These are phyloP conservation scores for Salminus brasiliensis DNA, from an alignment of 2,113 vertebrate species.

Conservation along the genomic window DNA sequence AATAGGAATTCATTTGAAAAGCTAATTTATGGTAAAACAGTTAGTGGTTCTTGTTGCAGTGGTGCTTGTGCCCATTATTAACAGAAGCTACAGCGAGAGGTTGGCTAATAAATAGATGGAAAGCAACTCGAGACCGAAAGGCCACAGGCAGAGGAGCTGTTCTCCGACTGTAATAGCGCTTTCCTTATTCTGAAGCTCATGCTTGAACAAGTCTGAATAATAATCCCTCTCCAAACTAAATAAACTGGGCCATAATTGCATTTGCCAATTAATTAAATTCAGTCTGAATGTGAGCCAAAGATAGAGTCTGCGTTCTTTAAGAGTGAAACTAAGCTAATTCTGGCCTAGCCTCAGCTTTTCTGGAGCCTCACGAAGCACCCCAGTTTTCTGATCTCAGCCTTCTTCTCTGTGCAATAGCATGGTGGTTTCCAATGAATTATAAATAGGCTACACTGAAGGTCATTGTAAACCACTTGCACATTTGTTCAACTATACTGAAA, in stretches of 20 bases:
- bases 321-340: not conserved
- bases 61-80: not conserved
- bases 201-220: slow-evolving; percentile 51
- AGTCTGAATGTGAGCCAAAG: slow-evolving; percentile 39
- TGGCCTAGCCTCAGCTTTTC: slow-evolving; percentile 9
- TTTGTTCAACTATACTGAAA: slow-evolving; percentile 44
- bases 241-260: slow-evolving; percentile 48
- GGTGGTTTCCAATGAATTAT: slow-evolving; percentile 36
- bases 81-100: not conserved
- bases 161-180: slow-evolving; percentile 12
- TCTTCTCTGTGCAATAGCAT: slow-evolving; percentile 24
- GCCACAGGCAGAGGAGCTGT: not conserved
- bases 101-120: not conserved
- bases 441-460: slow-evolving; percentile 32
- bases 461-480: slow-evolving; percentile 42
- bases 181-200: slow-evolving; percentile 19
- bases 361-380: slow-evolving; percentile 23
- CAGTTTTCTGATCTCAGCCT: slow-evolving; percentile 12
- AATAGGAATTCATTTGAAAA: not conserved
- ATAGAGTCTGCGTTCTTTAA: slow-evolving; percentile 1
- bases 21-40: not conserved
- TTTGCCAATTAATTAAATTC: slow-evolving; percentile 50
- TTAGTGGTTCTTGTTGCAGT: no score
- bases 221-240: slow-evolving; percentile 43
- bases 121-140: not conserved